These are phyloP conservation scores for Brenthis daphne DNA, from an alignment of 2,888 invertebrate genomes.

Conservation along the genomic window DNA sequence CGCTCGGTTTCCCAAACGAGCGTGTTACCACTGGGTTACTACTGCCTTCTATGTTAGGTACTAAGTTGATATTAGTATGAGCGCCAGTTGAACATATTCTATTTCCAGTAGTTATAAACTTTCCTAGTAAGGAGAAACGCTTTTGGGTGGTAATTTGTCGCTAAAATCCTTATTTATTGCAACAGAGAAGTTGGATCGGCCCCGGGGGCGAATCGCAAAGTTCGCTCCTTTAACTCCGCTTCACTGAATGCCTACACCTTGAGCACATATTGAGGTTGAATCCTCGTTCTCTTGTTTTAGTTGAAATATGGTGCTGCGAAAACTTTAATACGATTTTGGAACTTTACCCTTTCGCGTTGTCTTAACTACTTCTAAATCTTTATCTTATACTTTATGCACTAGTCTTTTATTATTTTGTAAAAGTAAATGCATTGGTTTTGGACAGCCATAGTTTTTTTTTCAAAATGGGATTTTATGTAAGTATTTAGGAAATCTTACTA, in stretches of 20 bases:
- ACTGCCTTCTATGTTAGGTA: neutral
- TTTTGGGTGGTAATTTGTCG: slow-evolving; percentile 80
- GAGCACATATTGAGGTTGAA: slow-evolving; percentile 79
- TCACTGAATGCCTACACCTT: slow-evolving; percentile 74
- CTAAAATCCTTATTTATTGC: slow-evolving; percentile 82
- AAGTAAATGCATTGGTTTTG: no score
- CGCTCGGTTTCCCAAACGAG: no score
- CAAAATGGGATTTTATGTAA: no score
- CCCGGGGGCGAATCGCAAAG: slow-evolving; percentile 75
- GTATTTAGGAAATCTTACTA: neutral
- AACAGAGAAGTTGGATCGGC: slow-evolving; percentile 76
- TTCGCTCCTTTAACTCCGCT: slow-evolving; percentile 78
- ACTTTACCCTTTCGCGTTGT: slow-evolving; percentile 45
- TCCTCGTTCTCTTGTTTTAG: slow-evolving; percentile 72
- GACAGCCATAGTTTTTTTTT: no score
- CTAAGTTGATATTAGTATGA: slow-evolving; percentile 5
- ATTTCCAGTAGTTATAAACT: slow-evolving; percentile 68
- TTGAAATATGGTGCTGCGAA: slow-evolving; percentile 64
- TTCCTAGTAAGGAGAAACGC: slow-evolving; percentile 68
- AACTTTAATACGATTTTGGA: slow-evolving; percentile 65
- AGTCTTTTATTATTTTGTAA: neutral
- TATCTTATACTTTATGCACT: slow-evolving; percentile 17
- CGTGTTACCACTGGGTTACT: no score
- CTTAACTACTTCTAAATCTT: slow-evolving; percentile 23
- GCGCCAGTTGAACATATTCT: slow-evolving; percentile 25